Conservation (phyloP, 2,888 invertebrate genomes). For the Resseliella maxima region DNA sequence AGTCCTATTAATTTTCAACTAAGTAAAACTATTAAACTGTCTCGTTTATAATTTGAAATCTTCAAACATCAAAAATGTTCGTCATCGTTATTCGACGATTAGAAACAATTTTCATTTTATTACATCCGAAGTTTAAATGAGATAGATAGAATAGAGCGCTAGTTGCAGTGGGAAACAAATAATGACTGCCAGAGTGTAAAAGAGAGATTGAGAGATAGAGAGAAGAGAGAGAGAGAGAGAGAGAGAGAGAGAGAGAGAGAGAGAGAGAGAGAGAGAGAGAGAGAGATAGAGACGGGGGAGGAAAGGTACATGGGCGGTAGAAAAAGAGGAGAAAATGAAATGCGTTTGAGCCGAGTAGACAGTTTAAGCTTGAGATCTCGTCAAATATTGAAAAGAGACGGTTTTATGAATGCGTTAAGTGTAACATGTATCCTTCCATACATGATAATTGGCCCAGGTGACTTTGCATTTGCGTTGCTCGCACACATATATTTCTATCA, state of each 20-base stretch:
- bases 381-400: conserved; percentile 35
- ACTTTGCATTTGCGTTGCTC: conserved; percentile 4
- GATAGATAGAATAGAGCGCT: background rate
- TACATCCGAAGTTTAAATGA: conserved; percentile 35
- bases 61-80: background rate
- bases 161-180: too few relatives aligned
- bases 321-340: background rate
- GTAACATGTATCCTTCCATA: conserved; percentile 12
- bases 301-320: too few relatives aligned
- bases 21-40: conserved; percentile 41
- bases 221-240: background rate
- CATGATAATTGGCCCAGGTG: conserved; percentile 51
- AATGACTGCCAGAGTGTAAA: background rate
- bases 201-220: background rate
- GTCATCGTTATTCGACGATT: background rate
- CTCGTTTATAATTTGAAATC: background rate
- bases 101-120: conserved; percentile 47
- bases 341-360: background rate
- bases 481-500: background rate
- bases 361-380: background rate
- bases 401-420: conserved; percentile 31
- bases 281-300: background rate
- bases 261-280: background rate
- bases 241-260: too few relatives aligned
- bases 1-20: conserved; percentile 53